A percentile compares a stretch with the other conserved stretches of the same genome.
Conservation (phyloP, 2,797 vertebrate species). For the Labeo calbasu region DNA sequence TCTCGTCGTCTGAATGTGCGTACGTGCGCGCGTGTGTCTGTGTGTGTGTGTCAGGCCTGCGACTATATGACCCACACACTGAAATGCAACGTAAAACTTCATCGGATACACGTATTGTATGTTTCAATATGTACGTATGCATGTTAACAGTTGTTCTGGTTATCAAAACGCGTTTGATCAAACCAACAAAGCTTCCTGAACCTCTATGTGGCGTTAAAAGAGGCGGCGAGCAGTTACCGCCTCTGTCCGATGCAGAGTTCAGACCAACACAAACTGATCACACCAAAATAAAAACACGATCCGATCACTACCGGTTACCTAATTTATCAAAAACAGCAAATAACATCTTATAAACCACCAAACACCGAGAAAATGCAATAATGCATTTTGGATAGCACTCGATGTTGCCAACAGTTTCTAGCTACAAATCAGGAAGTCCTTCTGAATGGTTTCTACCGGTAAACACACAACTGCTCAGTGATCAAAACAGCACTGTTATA, state of each 20-base stretch:
- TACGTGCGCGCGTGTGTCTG: neutral
- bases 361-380: neutral
- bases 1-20: neutral
- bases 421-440: conserved; percentile 57
- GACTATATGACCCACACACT: neutral
- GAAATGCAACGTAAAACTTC: neutral
- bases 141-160: neutral
- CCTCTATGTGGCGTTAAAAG: neutral
- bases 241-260: conserved; percentile 23
- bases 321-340: neutral
- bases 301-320: neutral
- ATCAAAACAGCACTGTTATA: conserved; percentile 29
- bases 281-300: conserved; percentile 18
- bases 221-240: neutral
- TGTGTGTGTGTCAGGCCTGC: conserved; percentile 3
- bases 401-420: conserved; percentile 7
- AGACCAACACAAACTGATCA: conserved; percentile 7
- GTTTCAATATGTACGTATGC: neutral
- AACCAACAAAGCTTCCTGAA: neutral
- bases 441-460: conserved; percentile 48
- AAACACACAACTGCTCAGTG: conserved; percentile 24
- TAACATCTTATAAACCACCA: neutral
- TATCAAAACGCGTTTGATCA: neutral
- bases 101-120: neutral
- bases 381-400: neutral